Base-by-base conservation (phyloP, 2,888 invertebrate species). In the Phragmatobia fuliginosa region DNA sequence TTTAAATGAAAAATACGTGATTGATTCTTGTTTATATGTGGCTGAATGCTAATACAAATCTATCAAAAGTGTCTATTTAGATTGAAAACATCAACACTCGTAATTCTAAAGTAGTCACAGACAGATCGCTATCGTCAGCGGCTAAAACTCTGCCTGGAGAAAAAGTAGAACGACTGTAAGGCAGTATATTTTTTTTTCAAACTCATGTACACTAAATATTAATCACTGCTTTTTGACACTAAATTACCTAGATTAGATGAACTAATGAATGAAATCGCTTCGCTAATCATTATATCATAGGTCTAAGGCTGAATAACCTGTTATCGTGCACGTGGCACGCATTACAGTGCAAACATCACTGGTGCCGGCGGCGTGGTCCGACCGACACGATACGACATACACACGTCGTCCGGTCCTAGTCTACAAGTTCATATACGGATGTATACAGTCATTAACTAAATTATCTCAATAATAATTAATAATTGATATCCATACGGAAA, bases 281-380 rank as follows among this genome's bases (percentile, higher is more conserved):
- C 65, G 76, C 75, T 71, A 62, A 62, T 74, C 76, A 85, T 71
- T 66, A 65, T 71, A 66, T 52, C 64, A 66, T 59, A 65, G 67
- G 70, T 72, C 76, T 87, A 82, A 86, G 85, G 87, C 88, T 84
- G 88, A 90, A 89, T 87, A 92, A 92, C 92, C 92, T 92, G 91
- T 92, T 92, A 92, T 92, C 90, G 84, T 88, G 83, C 92, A 93
- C 91, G 90, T 91, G 91, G 87, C 74, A 78, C 78, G 79, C 84
- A 85, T 83, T 83, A 77, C 77, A 86, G 78, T 83, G 85, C 87
- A 88, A 88, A 88, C 87, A 81, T 77, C 70, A 76, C 76, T 72
- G 77, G 79, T 77, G 76, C 79, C 74, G 76, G 74, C 78, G 80
- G 70, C 75, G 78, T 67, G 72, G 68, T 74, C 62, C 72, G 67